Evolutionary conservation across 2,113 vertebrate genomes (phyloP).

Genomic region (Puffinus mauretanicus): DNA sequence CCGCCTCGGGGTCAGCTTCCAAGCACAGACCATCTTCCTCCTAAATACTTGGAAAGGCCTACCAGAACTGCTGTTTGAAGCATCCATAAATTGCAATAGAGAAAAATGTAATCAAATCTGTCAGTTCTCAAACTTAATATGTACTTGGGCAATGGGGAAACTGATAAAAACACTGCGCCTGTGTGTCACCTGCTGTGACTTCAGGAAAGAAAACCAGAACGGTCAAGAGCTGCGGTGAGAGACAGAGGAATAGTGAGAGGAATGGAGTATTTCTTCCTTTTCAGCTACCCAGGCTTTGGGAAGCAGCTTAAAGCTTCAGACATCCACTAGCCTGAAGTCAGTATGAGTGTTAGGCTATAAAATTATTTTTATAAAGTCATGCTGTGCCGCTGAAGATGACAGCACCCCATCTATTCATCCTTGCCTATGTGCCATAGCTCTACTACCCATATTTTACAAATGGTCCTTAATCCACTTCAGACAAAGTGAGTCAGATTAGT

Average conservation of each 20-base stretch:
- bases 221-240: neutral
- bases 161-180: neutral
- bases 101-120: neutral
- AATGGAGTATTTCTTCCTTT: neutral
- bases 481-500: neutral
- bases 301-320: neutral
- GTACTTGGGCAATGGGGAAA: neutral
- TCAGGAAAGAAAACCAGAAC: neutral
- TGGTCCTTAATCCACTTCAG: neutral
- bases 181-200: neutral
- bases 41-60: neutral
- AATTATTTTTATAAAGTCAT: neutral
- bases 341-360: neutral
- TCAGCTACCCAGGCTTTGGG: neutral
- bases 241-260: neutral
- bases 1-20: fast-evolving
- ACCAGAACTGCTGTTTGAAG: neutral
- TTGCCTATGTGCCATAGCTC: neutral
- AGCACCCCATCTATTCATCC: neutral
- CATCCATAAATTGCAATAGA: neutral
- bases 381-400: neutral
- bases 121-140: neutral
- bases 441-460: neutral
- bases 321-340: neutral
- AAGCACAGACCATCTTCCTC: neutral